Conservation (phyloP, 2,797 vertebrate genomes). For the Darevskia nairensis region DNA sequence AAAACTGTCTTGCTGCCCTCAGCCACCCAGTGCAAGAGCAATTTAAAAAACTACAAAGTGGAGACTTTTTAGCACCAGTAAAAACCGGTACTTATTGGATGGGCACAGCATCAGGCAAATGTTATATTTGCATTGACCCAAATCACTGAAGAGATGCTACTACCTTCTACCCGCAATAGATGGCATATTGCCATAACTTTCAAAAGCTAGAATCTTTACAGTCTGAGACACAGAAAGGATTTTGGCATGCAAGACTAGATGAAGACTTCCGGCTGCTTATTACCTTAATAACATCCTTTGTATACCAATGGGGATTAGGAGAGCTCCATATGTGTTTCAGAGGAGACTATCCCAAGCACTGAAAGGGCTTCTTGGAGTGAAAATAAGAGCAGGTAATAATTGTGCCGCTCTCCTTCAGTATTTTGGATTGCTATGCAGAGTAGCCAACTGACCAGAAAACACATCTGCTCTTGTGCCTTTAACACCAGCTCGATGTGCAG, state of each 20-base stretch:
- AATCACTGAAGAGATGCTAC: not conserved
- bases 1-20: not conserved
- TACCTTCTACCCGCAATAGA: not conserved
- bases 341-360: slow-evolving; percentile 30
- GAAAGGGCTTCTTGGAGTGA: slow-evolving; percentile 18
- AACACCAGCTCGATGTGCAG: not conserved
- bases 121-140: not conserved
- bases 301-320: slow-evolving; percentile 21
- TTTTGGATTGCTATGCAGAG: not conserved
- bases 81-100: slow-evolving; percentile 26
- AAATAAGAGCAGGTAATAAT: slow-evolving; percentile 36
- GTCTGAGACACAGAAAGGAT: not conserved
- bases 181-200: not conserved
- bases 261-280: slow-evolving; percentile 4
- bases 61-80: not conserved
- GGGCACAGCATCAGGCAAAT: not conserved
- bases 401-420: not conserved
- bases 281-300: not conserved
- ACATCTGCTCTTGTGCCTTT: not conserved
- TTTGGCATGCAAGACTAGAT: not conserved
- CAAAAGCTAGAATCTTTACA: not conserved
- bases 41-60: slow-evolving; percentile 14
- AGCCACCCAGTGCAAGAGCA: not conserved
- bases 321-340: slow-evolving; percentile 44
- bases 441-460: not conserved